Evolutionary conservation across 1,140 invertebrate species (phyloP).

Genomic region (Aphelinus certus): DNA sequence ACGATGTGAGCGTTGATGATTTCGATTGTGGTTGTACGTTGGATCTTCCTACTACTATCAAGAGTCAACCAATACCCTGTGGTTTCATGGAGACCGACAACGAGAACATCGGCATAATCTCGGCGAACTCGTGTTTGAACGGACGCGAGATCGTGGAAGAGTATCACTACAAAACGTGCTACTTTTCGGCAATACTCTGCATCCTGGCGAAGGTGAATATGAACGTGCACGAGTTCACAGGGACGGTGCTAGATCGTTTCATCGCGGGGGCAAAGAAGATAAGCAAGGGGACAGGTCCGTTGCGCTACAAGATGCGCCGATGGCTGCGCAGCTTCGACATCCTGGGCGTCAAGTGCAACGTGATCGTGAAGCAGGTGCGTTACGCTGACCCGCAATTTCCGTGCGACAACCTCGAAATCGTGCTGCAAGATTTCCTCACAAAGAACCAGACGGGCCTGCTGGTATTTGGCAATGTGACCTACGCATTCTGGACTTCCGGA

Average conservation of each 20-base stretch:
- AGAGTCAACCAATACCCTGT: constrained; percentile 3
- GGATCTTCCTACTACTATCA: no score
- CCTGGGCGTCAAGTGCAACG: constrained; percentile 47
- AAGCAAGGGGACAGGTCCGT: constrained; percentile 44
- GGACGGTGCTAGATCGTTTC: constrained; percentile 50
- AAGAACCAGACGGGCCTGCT: constrained; percentile 56
- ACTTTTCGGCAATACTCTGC: constrained; percentile 54
- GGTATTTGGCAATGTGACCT: constrained; percentile 52
- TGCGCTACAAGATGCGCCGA: constrained; percentile 50
- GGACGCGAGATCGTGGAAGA: constrained; percentile 40
- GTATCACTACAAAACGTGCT: constrained; percentile 55
- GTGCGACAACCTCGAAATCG: constrained; percentile 40
- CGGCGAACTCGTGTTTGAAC: constrained; percentile 44
- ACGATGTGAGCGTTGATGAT: neutral
- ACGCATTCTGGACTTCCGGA: constrained; percentile 54
- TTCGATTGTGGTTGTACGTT: no score
- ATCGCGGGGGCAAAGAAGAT: constrained; percentile 50
- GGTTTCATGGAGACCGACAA: constrained; percentile 44
- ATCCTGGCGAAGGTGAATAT: constrained; percentile 54
- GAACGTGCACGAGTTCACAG: constrained; percentile 44
- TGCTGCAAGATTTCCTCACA: constrained; percentile 45
- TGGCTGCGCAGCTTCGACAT: constrained; percentile 54
- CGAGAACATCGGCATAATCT: constrained; percentile 47
- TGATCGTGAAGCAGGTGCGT: constrained; percentile 52
- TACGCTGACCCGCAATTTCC: constrained; percentile 49